Evolutionary conservation across 2,888 invertebrate genomes (phyloP).

Genomic region (Arge pagana): DNA sequence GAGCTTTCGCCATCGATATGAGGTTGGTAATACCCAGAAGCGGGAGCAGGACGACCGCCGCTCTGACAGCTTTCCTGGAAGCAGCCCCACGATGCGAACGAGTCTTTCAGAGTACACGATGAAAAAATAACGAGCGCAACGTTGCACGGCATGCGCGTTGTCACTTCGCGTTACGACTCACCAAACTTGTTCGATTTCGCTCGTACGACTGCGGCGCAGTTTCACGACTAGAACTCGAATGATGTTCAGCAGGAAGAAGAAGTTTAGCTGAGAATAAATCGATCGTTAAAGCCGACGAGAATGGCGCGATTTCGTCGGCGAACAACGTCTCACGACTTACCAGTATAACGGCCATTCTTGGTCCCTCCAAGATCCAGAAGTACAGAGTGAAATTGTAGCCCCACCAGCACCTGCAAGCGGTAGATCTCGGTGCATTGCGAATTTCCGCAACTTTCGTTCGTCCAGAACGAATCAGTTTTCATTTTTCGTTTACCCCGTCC

Average conservation of each 20-base stretch:
- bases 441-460: too few species aligned
- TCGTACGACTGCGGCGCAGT: slow-evolving; percentile 71
- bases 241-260: slow-evolving; percentile 78
- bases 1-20: slow-evolving; percentile 73
- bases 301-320: too few species aligned
- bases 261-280: slow-evolving; percentile 70
- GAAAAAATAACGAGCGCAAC: slow-evolving; percentile 11
- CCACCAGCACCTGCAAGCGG: slow-evolving; percentile 79
- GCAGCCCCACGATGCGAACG: not conserved
- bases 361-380: slow-evolving; percentile 92
- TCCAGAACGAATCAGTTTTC: too few species aligned
- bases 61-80: slow-evolving; percentile 77
- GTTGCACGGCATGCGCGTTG: not conserved
- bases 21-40: slow-evolving; percentile 81
- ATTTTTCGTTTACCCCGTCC: too few species aligned
- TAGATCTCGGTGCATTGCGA: too few species aligned
- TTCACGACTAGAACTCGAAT: slow-evolving; percentile 79
- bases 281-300: too few species aligned
- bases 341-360: slow-evolving; percentile 77
- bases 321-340: slow-evolving; percentile 68
- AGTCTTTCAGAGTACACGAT: not conserved
- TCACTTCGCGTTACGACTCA: slow-evolving; percentile 53
- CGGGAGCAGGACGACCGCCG: slow-evolving; percentile 78
- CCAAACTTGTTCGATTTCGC: slow-evolving; percentile 76
- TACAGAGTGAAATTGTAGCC: slow-evolving; percentile 79